Base-by-base conservation (phyloP, 2,797 vertebrate species). In the Takifugu ocellatus region DNA sequence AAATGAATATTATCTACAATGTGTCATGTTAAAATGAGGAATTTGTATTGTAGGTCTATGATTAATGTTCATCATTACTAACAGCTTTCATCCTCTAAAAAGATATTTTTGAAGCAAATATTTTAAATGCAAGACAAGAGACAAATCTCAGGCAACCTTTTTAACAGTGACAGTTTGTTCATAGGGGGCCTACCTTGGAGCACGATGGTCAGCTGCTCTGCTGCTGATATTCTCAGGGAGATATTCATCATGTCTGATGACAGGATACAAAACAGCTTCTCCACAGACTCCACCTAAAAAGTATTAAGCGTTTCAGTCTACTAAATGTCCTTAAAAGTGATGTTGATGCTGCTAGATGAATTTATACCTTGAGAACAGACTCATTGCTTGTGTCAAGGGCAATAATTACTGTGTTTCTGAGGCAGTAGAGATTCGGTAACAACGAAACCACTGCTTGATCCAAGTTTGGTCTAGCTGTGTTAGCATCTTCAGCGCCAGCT, bases 171-270 rank as follows among this genome's bases (percentile, higher is more conserved):
- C 27, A 33, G 31, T 39, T 14, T 2, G 26, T 31, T 56, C 51
- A 36, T 14, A 31, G 45, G 46, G 49, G 57, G 25, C 72, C 91
- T 81, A 98, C 97, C 95, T 92, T 98, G 95, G 56, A 96, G 85
- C 78, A 98, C 93, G 42, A 99, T 89, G 63, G 86, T 90, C 42
- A 99, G 87, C 79, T 99, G 97, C 46, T 98, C 96, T 1, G 93
- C 95, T 2, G 97, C 95, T 25, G 96, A 97, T 79, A 90, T 94
- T 27, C 90, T 90, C 72, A 99, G 79, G 66, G 88, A 83, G 56
- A 95, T 74, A 78, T 97, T 96, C 56, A 96, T 83, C 2, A 90
- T 90, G 52, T 93, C 92, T 5, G 95, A 97, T 49, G 88, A 85
- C 65, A 99, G 88, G 76, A 99, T 90, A 51, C 79, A 81, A 80